Percentiles rank a stretch among this genome's conserved stretches.
Evolutionary conservation across 2,113 vertebrate species (phyloP).

Genomic region (Formicarius rufipectus): DNA sequence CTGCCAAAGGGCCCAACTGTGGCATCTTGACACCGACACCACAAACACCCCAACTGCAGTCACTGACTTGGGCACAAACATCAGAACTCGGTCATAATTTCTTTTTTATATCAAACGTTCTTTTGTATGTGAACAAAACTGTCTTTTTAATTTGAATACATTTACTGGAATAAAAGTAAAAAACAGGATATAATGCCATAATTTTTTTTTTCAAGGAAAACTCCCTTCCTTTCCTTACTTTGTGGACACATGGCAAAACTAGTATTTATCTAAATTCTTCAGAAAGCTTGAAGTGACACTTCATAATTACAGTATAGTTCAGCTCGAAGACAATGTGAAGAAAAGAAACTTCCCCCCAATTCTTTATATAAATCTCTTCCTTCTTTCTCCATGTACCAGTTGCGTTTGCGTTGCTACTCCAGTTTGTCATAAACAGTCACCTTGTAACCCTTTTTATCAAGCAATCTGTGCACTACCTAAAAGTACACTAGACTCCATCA

Average conservation of each 20-base stretch:
- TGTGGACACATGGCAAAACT: slow-evolving; percentile 23
- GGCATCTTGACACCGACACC: not conserved
- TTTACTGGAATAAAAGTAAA: not conserved
- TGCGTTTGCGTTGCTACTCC: slow-evolving; percentile 18
- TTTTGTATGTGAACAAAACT: not conserved
- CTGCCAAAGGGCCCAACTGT: not conserved
- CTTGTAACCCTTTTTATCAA: slow-evolving; percentile 77
- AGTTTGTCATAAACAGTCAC: slow-evolving; percentile 69
- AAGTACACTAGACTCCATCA: slow-evolving; percentile 67
- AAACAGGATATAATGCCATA: not conserved
- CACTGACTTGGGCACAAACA: not conserved
- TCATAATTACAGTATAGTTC: slow-evolving; percentile 49
- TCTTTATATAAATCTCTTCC: slow-evolving; percentile 63
- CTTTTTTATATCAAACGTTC: not conserved
- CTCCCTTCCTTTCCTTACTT: not conserved
- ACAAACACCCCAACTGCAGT: not conserved
- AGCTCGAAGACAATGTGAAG: slow-evolving; percentile 54
- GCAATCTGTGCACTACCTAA: slow-evolving; percentile 63
- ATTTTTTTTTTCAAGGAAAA: not conserved
- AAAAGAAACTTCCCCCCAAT: slow-evolving; percentile 53
- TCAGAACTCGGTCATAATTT: not conserved
- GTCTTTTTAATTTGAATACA: not conserved
- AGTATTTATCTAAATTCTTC: slow-evolving; percentile 42
- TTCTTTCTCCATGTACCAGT: not conserved
- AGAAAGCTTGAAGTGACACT: slow-evolving; percentile 57